Conservation (phyloP, 1,140 invertebrate species). For the Macrostomum lignano region DNA sequence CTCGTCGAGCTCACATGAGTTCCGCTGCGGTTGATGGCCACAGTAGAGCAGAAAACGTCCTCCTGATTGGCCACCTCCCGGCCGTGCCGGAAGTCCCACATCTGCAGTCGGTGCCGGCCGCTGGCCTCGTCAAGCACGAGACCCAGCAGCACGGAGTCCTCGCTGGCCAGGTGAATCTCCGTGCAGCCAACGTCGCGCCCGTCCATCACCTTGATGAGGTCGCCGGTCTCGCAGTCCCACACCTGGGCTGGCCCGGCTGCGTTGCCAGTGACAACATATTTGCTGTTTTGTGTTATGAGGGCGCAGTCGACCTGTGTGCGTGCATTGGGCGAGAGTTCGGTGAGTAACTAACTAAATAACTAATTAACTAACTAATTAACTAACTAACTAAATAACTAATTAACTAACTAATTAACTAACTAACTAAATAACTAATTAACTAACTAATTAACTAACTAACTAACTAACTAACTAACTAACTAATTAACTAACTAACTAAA, state of each 20-base stretch:
- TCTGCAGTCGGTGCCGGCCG: slow-evolving; percentile 11
- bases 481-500: too few species aligned
- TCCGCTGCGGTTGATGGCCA: too few species aligned
- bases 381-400: too few species aligned
- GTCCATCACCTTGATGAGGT: slow-evolving; percentile 22
- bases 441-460: too few species aligned
- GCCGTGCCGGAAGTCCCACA: slow-evolving; percentile 25
- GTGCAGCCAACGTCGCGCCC: slow-evolving; percentile 22
- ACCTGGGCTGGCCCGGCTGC: slow-evolving; percentile 24
- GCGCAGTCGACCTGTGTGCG: slow-evolving; percentile 25
- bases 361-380: too few species aligned
- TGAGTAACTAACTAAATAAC: too few species aligned
- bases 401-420: too few species aligned
- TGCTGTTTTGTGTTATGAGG: slow-evolving; percentile 18
- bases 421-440: too few species aligned
- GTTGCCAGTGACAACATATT: slow-evolving; percentile 22
- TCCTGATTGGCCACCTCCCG: slow-evolving; percentile 18
- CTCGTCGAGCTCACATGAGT: too few species aligned
- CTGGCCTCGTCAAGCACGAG: slow-evolving; percentile 18
- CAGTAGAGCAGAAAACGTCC: slow-evolving; percentile 21
- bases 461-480: too few species aligned
- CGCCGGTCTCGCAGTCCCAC: slow-evolving; percentile 27
- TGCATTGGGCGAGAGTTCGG: too few species aligned
- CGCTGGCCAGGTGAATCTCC: slow-evolving; percentile 20
- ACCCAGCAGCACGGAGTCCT: slow-evolving; percentile 20